Evolutionary conservation across 1,140 invertebrate genomes (phyloP), one percentile per base, ranked within the genome.

Genomic region (Conus betulinus): DNA sequence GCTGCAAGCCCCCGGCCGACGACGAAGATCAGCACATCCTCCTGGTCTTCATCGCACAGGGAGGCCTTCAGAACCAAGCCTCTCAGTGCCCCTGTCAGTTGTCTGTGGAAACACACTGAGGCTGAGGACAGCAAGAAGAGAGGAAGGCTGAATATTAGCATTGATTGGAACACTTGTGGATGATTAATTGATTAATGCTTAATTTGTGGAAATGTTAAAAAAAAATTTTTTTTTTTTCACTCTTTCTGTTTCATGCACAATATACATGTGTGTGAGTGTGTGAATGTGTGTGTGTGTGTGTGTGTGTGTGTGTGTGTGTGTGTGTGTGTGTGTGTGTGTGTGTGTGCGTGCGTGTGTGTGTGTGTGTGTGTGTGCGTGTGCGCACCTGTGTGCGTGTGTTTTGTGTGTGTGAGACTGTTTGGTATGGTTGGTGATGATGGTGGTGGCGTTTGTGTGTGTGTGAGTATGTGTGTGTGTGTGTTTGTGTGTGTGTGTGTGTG

Each of bases 1-100:
- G 23, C 63, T 84, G 71, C 88, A 89, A 3, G 78, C 57, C 11
- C 82, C 57, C 74, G 88, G 88, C 57, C 88, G 85, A n/a, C 53
- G 71, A 7, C 76, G 60, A 23, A n/a, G n/a, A 52, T 17, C 71
- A 87, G n/a, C 39, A 87, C 85, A 25, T 55, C 74, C 13, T 78
- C 51, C 74, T 87, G 71, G n/a, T 87, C 85, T 5, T 52, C 25
- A 7, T 71, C 13, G 67, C 67, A 53, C 79, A 81, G 39, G 10
- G 79, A 81, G 52, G 57, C 51, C 71, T 87, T 87, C n/a, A 87
- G 85, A 5, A n/a, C 53, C 27, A 87, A 53, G 17, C 20, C 71
- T 25, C 85, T 23, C 71, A 87, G 20, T 2, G 85, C 71, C 1
- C 85, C 85, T 15, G 85, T 87, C 74, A 87, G 3, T 15, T 78